A percentile compares a stretch with the other conserved stretches of the same genome.
Conservation (phyloP, 2,888 invertebrate genomes). For the Sarcophaga subvicina region DNA sequence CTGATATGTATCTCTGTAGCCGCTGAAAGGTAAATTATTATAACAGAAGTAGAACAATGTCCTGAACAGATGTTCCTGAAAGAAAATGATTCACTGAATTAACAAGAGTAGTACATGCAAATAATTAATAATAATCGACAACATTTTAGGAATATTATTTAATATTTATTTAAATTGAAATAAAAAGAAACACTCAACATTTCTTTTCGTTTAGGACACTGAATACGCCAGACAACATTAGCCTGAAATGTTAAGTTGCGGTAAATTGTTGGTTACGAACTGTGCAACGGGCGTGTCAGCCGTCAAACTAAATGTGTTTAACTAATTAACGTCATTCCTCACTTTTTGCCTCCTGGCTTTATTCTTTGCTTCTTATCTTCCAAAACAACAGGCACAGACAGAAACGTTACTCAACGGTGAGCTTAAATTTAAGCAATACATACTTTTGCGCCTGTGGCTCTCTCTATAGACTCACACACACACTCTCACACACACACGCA, state of each 20-base stretch:
- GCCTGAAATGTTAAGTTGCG: neutral
- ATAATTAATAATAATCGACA: no score
- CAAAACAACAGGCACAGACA: slow-evolving; percentile 6
- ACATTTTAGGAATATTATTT: no score
- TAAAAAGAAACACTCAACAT: neutral
- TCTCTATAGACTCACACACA: neutral
- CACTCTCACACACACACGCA: neutral
- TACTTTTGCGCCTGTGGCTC: slow-evolving; percentile 44
- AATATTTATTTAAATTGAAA: no score
- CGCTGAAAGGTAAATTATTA: no score
- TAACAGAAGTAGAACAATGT: no score
- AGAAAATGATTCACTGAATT: no score
- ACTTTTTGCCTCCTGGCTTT: neutral
- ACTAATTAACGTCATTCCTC: slow-evolving; percentile 54
- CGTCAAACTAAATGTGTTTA: slow-evolving; percentile 36
- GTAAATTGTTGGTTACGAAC: slow-evolving; percentile 4
- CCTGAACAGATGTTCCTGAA: no score
- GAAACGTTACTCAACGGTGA: slow-evolving; percentile 30
- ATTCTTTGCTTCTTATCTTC: slow-evolving; percentile 4
- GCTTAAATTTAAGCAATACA: slow-evolving; percentile 29
- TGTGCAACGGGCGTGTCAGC: slow-evolving; percentile 58
- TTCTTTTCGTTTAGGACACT: neutral
- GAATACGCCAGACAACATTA: neutral
- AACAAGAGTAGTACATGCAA: no score
- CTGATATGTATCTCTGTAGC: no score